Conservation (phyloP, 2,797 vertebrate genomes). For the Psittacula derbiana region DNA sequence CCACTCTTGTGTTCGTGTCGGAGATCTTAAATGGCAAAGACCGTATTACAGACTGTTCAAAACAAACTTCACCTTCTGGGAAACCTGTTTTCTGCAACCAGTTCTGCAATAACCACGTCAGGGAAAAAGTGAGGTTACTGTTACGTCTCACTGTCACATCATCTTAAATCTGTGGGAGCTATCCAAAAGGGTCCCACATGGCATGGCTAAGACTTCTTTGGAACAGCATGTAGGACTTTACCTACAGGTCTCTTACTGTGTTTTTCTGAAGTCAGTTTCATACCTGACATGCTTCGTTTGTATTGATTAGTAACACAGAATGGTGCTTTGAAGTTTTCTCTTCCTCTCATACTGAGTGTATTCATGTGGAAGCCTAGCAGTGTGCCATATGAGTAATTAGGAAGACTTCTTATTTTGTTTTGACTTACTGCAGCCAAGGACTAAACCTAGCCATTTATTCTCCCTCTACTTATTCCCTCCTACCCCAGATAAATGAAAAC, state of each 20-base stretch:
- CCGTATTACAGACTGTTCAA: neutral
- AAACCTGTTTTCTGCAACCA: neutral
- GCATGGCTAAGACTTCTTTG: neutral
- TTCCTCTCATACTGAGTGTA: neutral
- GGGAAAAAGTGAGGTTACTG: neutral
- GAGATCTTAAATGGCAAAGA: neutral
- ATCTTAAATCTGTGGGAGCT: neutral
- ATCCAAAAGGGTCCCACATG: rapidly evolving
- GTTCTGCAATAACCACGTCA: neutral
- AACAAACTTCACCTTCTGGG: neutral
- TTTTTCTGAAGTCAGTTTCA: neutral
- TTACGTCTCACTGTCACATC: neutral
- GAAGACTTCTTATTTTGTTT: neutral
- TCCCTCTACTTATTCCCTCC: neutral
- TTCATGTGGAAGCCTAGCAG: neutral
- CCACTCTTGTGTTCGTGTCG: neutral
- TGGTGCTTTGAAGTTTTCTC: neutral
- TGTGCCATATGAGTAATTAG: neutral
- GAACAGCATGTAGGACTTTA: neutral
- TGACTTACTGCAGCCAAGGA: neutral
- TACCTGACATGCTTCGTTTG: neutral
- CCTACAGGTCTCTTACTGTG: neutral
- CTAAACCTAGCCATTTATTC: neutral
- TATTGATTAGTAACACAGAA: neutral
- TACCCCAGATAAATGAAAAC: neutral